A percentile compares a stretch with the other conserved stretches of the same genome.
Conservation (phyloP, 2,113 vertebrate genomes). For the Delphinus delphis region DNA sequence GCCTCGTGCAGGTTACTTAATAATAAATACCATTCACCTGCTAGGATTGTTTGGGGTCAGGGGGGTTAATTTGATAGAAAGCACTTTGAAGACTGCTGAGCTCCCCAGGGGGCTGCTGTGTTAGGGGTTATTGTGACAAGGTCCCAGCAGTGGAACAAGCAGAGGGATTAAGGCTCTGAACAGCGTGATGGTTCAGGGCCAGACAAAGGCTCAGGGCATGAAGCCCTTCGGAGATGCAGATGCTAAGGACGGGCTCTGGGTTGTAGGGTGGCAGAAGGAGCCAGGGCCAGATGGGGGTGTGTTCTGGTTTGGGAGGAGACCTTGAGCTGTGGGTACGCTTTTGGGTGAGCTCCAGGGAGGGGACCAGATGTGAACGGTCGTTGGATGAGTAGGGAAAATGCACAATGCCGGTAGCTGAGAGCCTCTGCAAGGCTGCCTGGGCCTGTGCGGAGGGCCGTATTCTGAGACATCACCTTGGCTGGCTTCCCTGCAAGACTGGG, state of each 20-base stretch:
- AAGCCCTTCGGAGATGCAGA: rapidly evolving
- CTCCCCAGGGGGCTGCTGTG: too few relatives aligned
- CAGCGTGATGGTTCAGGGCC: not conserved
- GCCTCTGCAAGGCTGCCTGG: rapidly evolving
- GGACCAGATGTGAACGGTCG: not conserved
- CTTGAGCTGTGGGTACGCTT: not conserved
- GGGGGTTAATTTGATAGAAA: not conserved
- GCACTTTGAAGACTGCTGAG: not conserved
- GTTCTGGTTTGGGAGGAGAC: not conserved
- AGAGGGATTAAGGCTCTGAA: too few relatives aligned
- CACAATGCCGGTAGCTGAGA: rapidly evolving
- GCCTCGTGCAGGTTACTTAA: not conserved
- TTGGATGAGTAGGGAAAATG: rapidly evolving
- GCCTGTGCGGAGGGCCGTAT: not conserved
- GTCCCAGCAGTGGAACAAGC: rapidly evolving
- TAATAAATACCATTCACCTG: not conserved
- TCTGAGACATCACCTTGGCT: not conserved
- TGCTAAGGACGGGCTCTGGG: rapidly evolving
- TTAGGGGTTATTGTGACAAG: not conserved
- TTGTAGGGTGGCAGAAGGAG: not conserved
- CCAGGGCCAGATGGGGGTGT: rapidly evolving
- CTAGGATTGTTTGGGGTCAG: not conserved
- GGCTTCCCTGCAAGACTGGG: not conserved
- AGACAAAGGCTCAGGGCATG: not conserved
- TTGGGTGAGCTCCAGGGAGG: not conserved